Conservation (phyloP, 53 echinoderm and acorn worm genomes). For the Mesocentrotus franciscanus region DNA sequence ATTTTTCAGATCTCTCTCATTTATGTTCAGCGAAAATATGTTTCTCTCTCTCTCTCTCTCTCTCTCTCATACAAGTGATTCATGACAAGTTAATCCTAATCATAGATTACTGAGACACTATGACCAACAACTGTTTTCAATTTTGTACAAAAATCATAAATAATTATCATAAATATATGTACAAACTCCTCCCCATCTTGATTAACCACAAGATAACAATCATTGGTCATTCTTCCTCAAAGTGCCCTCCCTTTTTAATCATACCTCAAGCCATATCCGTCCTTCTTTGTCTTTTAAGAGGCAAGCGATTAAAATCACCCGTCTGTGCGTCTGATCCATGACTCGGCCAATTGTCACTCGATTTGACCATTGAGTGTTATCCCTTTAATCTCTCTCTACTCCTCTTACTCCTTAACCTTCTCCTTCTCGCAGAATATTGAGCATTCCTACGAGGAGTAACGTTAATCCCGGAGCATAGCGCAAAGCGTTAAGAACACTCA, state of each 20-base stretch:
- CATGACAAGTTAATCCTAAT: constrained; percentile 6
- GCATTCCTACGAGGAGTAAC: background rate
- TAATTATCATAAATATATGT: background rate
- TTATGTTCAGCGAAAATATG: too few relatives aligned
- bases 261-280: background rate
- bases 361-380: constrained; percentile 36
- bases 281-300: background rate
- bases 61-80: background rate
- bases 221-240: background rate
- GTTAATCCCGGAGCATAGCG: background rate
- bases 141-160: background rate
- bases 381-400: background rate
- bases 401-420: constrained; percentile 9
- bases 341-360: background rate
- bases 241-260: constrained; percentile 33
- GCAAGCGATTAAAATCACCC: background rate
- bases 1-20: background rate
- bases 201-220: constrained; percentile 31
- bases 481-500: background rate
- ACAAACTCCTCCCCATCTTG: background rate
- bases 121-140: background rate
- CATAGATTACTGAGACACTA: background rate
- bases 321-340: background rate
- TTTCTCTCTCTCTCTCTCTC: too few relatives aligned
- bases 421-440: background rate